Evolutionary conservation across 1,140 invertebrate genomes (phyloP).

Genomic region (Lucilia sericata): DNA sequence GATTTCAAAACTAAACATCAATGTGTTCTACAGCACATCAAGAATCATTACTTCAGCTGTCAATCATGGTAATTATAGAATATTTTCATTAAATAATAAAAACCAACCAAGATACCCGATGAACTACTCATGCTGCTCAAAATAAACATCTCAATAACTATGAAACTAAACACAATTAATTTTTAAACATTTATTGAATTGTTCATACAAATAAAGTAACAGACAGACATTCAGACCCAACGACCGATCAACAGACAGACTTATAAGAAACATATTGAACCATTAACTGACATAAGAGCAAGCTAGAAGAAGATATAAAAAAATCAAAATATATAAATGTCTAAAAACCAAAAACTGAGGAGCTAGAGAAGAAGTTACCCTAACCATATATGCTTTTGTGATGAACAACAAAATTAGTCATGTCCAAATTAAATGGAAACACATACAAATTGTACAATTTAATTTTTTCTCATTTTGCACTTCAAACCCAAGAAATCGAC

Average conservation of each 20-base stretch:
- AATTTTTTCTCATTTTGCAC: background rate
- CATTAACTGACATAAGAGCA: background rate
- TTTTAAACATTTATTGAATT: background rate
- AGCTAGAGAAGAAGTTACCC: background rate
- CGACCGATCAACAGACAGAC: background rate
- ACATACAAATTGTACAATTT: background rate
- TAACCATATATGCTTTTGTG: background rate
- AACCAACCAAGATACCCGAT: background rate
- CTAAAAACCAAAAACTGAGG: background rate
- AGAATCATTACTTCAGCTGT: background rate
- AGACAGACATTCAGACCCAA: too few relatives aligned
- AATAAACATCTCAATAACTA: too few relatives aligned
- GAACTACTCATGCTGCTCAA: background rate
- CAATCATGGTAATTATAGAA: constrained; percentile 19
- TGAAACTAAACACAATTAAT: background rate
- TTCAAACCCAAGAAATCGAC: too few relatives aligned
- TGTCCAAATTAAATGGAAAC: background rate
- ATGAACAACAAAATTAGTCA: background rate
- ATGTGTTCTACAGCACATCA: background rate
- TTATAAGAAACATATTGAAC: background rate
- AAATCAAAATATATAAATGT: background rate
- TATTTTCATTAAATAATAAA: background rate
- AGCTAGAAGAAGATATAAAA: background rate
- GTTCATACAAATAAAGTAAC: too few relatives aligned
- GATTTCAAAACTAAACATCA: background rate